Conservation (phyloP, 2,797 vertebrate genomes). For the Myripristis jacobus region DNA sequence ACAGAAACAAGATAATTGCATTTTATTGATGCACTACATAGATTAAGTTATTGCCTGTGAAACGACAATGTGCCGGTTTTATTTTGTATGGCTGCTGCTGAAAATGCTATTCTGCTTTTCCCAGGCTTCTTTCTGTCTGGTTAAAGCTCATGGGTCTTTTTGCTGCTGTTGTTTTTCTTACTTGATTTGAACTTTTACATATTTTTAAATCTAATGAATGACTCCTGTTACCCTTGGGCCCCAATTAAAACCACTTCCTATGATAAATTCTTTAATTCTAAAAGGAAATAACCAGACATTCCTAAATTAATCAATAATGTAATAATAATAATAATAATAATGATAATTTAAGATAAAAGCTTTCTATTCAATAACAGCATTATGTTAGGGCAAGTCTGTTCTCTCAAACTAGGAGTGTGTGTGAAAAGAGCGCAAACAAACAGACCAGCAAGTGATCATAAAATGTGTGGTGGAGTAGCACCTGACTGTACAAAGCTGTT, state of each 20-base stretch:
- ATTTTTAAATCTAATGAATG: neutral
- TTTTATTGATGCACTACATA: neutral
- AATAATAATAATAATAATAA: no score
- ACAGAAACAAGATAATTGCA: conserved; percentile 8
- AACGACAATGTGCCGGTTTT: neutral
- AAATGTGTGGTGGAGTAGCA: neutral
- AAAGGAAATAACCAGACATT: neutral
- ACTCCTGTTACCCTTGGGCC: neutral
- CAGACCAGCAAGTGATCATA: neutral
- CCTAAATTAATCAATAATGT: neutral
- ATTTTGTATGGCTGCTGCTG: neutral
- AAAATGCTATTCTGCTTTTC: neutral
- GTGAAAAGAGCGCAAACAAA: neutral
- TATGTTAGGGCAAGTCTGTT: neutral
- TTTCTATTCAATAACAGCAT: conserved; percentile 3
- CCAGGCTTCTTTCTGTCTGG: neutral
- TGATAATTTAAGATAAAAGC: neutral
- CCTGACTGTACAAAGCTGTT: neutral
- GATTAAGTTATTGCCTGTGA: neutral
- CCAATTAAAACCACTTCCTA: no score
- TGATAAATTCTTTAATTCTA: no score
- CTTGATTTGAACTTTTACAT: neutral
- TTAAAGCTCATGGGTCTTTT: neutral
- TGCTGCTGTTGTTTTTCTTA: neutral
- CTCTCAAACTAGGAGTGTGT: neutral